Evolutionary conservation across 2,797 vertebrate species (phyloP), one percentile per base, ranked within the genome.

Genomic region (Mastacembelus armatus): DNA sequence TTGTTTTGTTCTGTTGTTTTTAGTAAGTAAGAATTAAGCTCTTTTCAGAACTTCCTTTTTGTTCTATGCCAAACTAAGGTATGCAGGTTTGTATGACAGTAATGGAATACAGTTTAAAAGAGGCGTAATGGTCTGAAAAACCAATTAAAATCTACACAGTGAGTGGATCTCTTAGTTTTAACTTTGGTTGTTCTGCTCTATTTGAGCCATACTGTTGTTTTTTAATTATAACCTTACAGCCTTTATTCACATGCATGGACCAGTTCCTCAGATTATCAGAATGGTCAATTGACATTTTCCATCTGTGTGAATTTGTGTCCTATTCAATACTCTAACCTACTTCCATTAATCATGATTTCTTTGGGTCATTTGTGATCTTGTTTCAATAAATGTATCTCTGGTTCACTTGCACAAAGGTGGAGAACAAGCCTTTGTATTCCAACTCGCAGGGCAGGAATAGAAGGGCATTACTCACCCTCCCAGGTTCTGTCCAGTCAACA

Each of bases 401-500:
- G 44, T 75, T 77, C 44, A 54, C 55, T 47, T 29, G 54, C 24
- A 59, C 58, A 74, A 51, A 81, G 49, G 36, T 50, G 36, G 40
- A 38, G 26, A 68, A 62, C 7, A 29, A 69, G 29, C 15, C 15
- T 74, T 70, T 78, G 39, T 62, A 65, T 66, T 58, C 51, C 27
- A 66, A 4, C 73, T 51, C 63, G 50, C 55, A 35, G 42, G 69
- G 58, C 29, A 33, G 65, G 29, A 65, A 47, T 29, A 14, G 26
- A 42, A 32, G 27, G 22, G 57, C 57, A 78, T 89, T 80, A 80
- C 58, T 87, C 74, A 84, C 60, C 63, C 9, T 45, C 42, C 67
- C 12, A 19, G 47, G 27, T 54, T 48, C 43, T 51, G 71, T 76
- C 73, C 70, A 16, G 71, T 62, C 51, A 38, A 15, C 22, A 0